phyloP scores from a whole-genome alignment of 2,888 invertebrate genomes.

The Candidula unifasciata region DNA sequence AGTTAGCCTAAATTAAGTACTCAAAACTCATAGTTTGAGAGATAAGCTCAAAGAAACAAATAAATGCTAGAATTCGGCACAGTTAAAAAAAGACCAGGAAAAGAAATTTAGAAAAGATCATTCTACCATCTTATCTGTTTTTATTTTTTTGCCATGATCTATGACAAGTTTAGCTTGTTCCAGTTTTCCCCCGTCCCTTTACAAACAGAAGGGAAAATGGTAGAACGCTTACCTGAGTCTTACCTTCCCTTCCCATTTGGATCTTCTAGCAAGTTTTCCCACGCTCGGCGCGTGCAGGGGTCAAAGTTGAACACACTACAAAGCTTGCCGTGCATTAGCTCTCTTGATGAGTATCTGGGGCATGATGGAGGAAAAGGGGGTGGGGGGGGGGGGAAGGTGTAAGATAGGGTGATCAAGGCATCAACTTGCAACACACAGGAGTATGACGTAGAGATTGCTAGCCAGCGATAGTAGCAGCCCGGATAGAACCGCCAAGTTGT shows the following conservation, averaged over 20 bases:
- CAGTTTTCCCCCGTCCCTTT: conserved; percentile 14
- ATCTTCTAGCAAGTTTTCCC: conserved; percentile 29
- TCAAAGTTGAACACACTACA: conserved; percentile 44
- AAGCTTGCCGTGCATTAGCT: conserved; percentile 20
- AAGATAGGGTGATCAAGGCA: conserved; percentile 18
- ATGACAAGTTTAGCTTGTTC: conserved; percentile 20
- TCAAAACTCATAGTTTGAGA: background rate
- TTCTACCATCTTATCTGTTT: background rate
- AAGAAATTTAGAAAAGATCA: background rate
- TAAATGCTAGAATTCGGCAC: background rate
- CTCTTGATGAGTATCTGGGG: background rate
- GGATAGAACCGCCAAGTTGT: background rate
- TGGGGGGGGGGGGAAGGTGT: too few species aligned
- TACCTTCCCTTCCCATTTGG: conserved; percentile 24
- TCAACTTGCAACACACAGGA: background rate
- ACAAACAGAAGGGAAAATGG: background rate
- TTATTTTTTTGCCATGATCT: background rate
- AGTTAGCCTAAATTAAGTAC: background rate
- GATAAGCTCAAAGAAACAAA: background rate
- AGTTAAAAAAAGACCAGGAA: background rate
- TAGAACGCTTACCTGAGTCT: conserved; percentile 12
- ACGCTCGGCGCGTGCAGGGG: conserved; percentile 45
- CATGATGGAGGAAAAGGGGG: too few species aligned
- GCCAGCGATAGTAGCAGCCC: background rate
- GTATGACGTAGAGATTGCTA: background rate